Conservation (phyloP, 2,113 vertebrate species). For the Phrynocephalus versicolor region DNA sequence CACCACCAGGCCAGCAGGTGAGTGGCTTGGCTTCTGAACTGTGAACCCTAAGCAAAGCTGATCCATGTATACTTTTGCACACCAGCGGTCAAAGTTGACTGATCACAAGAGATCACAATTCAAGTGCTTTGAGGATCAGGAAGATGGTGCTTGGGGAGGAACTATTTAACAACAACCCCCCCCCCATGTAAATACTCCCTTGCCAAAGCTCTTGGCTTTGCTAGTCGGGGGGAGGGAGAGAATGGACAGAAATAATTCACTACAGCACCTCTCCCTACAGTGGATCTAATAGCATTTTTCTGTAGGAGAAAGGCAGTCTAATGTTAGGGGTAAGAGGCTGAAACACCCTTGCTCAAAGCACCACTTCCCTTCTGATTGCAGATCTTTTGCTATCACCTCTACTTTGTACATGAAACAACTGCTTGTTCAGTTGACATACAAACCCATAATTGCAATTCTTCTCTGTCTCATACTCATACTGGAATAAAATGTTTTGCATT, state of each 20-base stretch:
- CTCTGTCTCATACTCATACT: neutral
- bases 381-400: neutral
- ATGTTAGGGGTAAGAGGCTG: neutral
- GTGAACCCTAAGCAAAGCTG: neutral
- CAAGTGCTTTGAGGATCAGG: neutral
- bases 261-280: neutral
- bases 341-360: neutral
- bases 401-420: neutral
- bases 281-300: neutral
- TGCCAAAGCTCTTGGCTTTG: neutral
- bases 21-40: conserved; percentile 29
- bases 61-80: neutral
- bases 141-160: neutral
- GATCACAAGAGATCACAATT: too few relatives aligned
- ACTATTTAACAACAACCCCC: neutral
- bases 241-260: neutral
- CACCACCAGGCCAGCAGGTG: conserved; percentile 95
- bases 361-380: neutral
- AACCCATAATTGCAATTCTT: neutral
- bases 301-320: neutral
- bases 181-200: neutral
- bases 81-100: neutral
- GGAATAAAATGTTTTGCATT: neutral
- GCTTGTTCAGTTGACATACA: neutral
- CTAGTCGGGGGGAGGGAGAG: too few relatives aligned